Evolutionary conservation across 1,140 invertebrate species (phyloP).

Genomic region (Drosophila nannoptera): DNA sequence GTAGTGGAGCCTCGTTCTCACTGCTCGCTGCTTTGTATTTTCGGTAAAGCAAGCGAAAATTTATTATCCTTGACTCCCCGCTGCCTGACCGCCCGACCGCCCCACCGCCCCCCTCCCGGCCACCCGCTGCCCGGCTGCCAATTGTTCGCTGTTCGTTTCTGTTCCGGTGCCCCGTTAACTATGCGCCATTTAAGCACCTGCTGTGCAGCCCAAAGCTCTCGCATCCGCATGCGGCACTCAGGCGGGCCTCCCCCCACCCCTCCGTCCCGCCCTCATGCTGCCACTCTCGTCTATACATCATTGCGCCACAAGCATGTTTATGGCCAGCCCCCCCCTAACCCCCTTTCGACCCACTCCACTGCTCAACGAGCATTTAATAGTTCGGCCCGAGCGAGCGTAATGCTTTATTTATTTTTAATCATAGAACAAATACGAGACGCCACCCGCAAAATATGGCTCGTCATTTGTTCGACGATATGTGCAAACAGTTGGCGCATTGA

Average conservation of each 20-base stretch:
- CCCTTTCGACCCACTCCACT: background rate
- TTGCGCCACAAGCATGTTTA: constrained; percentile 71
- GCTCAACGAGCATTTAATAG: constrained; percentile 68
- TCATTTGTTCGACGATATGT: constrained; percentile 73
- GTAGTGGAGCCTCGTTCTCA: background rate
- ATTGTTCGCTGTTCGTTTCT: constrained; percentile 43
- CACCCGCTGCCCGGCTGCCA: constrained; percentile 19
- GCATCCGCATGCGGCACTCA: constrained; percentile 37
- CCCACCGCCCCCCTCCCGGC: background rate
- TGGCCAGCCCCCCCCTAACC: constrained; percentile 16
- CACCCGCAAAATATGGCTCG: constrained; percentile 61
- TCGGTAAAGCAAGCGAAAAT: constrained; percentile 49
- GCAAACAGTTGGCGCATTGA: constrained; percentile 74
- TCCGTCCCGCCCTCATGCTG: background rate
- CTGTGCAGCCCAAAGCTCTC: constrained; percentile 45
- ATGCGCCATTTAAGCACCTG: constrained; percentile 66
- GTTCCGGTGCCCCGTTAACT: constrained; percentile 56
- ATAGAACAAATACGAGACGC: constrained; percentile 67
- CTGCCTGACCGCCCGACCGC: background rate
- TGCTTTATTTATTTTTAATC: constrained; percentile 76
- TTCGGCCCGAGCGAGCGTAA: constrained; percentile 65
- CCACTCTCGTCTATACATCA: constrained; percentile 67
- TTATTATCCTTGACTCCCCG: constrained; percentile 45
- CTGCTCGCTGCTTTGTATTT: constrained; percentile 38
- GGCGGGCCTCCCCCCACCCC: background rate